Base-by-base conservation (phyloP, 2,888 invertebrate genomes). In the Argynnis bischoffii region DNA sequence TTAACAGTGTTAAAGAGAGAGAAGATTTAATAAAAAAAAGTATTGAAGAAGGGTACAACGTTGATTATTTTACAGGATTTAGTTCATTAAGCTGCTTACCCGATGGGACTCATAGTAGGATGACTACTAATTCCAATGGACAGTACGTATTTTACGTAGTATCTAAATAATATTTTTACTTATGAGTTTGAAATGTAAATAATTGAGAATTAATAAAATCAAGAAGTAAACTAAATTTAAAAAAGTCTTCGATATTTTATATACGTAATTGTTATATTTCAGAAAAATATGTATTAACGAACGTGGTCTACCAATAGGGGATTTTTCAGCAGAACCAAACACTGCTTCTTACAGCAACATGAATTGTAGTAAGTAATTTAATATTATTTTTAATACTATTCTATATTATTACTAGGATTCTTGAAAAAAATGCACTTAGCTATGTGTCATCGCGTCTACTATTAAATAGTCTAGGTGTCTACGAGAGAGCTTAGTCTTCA, bases 221-320 rank as follows among this genome's bases (percentile, higher is more conserved):
- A 2, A 11, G 8, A 8, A 41, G 8, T 8, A 8, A 11, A 11
- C 35, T 41, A 41, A 41, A 41, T 41, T 2, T 2, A 11, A 11
- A 41, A 41, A 41, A 2, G 1, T 8, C 35, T 11, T 41, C 11
- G 11, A 41, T 41, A 26, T 26, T 26, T 26, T 26, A 26, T 26
- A 26, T 26, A 26, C 26, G 6, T 5, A 46, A 47, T 47, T 21
- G 1, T 53, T 46, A 31, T 13, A 15, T 85, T 87, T 66, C 76
- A 94, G 94, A 55, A 93, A 90, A 84, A 92, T 93, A 65, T 96
- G 96, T 78, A 92, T 93, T 0, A 92, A 95, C 75, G 93, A 94
- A 48, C 83, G 87, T 41, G 94, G 94, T n/a, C 77, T 80, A 0
- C 86, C 85, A 71, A 93, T 96, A 69, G 92, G 86, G 55, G 76